phyloP scores from a whole-genome alignment of 2,888 invertebrate species.

The Metalampra italica region DNA sequence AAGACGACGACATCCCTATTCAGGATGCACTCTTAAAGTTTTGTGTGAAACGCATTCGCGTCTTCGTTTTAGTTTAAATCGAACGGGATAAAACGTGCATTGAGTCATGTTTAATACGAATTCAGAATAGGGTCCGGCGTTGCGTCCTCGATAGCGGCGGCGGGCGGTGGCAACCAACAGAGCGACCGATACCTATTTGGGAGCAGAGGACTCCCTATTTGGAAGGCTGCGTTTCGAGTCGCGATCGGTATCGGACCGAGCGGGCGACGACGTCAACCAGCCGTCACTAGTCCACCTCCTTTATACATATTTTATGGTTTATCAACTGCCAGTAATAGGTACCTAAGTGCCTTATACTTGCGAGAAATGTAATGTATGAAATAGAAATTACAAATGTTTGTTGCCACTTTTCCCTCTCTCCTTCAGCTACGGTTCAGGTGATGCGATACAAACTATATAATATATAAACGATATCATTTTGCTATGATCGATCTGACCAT shows the following conservation, averaged over 20 bases:
- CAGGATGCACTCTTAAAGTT: neutral
- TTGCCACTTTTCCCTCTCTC: no score
- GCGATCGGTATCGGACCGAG: slow-evolving; percentile 62
- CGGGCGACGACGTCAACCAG: slow-evolving; percentile 37
- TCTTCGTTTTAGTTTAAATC: no score
- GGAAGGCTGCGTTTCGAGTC: slow-evolving; percentile 72
- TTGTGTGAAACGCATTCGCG: no score
- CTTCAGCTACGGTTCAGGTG: no score
- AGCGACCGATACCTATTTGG: slow-evolving; percentile 67
- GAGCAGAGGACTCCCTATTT: slow-evolving; percentile 64
- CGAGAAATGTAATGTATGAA: no score
- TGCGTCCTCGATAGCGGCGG: slow-evolving; percentile 59
- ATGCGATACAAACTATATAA: no score
- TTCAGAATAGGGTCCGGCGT: slow-evolving; percentile 28
- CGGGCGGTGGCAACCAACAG: slow-evolving; percentile 34
- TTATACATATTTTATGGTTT: slow-evolving; percentile 3
- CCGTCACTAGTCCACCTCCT: slow-evolving; percentile 43
- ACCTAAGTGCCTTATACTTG: no score
- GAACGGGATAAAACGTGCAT: neutral
- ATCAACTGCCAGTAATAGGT: neutral
- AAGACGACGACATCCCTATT: neutral
- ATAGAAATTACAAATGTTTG: no score
- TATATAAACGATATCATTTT: no score
- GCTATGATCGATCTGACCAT: no score
- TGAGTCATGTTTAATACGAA: neutral